These are phyloP conservation scores for Myrmecophaga tridactyla DNA, from an alignment of 2,113 vertebrate species.

Conservation along the genomic window DNA sequence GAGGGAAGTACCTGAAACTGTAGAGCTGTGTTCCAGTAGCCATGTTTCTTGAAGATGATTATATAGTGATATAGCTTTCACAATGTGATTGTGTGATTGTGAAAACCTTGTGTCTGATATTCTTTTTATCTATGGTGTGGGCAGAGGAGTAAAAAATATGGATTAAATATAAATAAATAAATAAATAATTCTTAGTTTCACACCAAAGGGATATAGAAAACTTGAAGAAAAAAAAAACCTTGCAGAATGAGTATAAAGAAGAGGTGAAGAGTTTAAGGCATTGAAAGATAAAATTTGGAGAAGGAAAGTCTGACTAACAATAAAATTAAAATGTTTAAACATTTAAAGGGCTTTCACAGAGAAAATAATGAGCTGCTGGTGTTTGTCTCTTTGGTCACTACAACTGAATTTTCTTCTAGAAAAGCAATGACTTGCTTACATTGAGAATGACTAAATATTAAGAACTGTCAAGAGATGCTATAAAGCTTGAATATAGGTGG, in stretches of 20 bases:
- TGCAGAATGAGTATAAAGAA: not conserved
- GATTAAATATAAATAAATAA: too few relatives aligned
- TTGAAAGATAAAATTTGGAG: not conserved
- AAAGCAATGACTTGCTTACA: not conserved
- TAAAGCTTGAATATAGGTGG: not conserved
- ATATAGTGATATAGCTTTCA: too few relatives aligned
- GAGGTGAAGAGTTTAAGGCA: not conserved
- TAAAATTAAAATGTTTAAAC: slow-evolving; percentile 4
- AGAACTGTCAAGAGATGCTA: not conserved
- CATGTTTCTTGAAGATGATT: too few relatives aligned
- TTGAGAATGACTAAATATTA: not conserved
- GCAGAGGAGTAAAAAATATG: too few relatives aligned
- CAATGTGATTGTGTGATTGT: too few relatives aligned
- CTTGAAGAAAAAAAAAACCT: not conserved
- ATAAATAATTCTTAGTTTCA: not conserved
- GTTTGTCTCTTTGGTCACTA: not conserved
- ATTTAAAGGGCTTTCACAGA: not conserved
- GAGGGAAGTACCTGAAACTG: too few relatives aligned
- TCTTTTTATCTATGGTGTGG: too few relatives aligned
- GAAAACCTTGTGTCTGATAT: too few relatives aligned
- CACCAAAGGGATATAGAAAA: not conserved
- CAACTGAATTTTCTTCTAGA: not conserved
- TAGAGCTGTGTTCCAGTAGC: too few relatives aligned
- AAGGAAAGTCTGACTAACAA: not conserved
- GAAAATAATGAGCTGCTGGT: not conserved